Evolutionary conservation across 2,113 vertebrate species (phyloP).

Genomic region (Etheostoma cragini): DNA sequence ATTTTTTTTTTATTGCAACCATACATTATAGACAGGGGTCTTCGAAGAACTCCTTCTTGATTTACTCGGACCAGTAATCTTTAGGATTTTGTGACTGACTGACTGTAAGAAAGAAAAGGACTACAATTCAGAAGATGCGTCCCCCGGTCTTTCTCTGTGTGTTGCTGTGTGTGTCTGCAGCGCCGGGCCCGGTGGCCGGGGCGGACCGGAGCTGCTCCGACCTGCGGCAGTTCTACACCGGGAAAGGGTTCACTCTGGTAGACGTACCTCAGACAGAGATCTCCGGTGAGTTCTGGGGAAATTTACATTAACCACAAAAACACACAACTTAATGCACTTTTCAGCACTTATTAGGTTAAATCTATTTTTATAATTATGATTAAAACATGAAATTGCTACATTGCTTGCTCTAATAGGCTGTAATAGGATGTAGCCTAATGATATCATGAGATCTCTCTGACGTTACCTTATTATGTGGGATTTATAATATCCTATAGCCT

Average conservation of each 20-base stretch:
- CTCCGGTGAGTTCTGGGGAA: constrained; percentile 86
- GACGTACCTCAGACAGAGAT: constrained; percentile 94
- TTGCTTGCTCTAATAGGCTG: background rate
- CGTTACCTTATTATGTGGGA: background rate
- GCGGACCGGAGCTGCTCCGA: constrained; percentile 91
- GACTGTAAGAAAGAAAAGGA: constrained; percentile 6
- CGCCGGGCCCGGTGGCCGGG: constrained; percentile 84
- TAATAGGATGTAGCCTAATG: background rate
- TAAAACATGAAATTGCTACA: background rate
- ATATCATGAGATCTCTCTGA: background rate
- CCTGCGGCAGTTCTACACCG: constrained; percentile 93
- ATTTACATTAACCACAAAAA: background rate
- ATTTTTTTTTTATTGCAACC: too few relatives aligned
- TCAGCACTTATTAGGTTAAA: background rate
- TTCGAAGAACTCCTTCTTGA: constrained; percentile 7
- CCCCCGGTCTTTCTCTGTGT: constrained; percentile 78
- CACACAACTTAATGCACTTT: background rate
- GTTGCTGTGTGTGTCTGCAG: constrained; percentile 72
- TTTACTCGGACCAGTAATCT: background rate
- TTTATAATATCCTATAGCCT: background rate
- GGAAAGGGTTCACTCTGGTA: constrained; percentile 92
- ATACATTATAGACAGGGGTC: background rate
- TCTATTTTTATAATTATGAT: background rate
- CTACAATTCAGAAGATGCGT: constrained; percentile 82
- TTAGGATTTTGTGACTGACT: constrained; percentile 12